phyloP scores from a whole-genome alignment of 2,113 vertebrate genomes.

The Dinomys branickii region DNA sequence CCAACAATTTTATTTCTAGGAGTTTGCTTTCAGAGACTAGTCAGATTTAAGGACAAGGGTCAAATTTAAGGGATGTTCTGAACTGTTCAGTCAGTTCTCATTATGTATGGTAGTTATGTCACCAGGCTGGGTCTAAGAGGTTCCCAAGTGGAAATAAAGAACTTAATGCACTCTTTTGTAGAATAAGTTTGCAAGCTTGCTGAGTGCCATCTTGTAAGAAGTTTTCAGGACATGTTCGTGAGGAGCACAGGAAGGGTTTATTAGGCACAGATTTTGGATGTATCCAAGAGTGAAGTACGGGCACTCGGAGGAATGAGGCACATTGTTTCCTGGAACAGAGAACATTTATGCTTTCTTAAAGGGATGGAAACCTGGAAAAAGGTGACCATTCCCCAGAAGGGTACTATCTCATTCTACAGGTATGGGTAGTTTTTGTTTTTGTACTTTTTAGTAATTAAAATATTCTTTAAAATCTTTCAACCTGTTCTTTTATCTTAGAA shows the following conservation, averaged over 20 bases:
- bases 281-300: background rate
- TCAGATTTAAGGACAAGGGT: conserved; percentile 4
- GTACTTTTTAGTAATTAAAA: background rate
- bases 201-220: background rate
- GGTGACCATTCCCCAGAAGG: background rate
- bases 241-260: background rate
- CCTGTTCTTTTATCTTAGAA: background rate
- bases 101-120: background rate
- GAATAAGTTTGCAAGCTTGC: background rate
- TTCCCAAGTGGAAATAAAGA: background rate
- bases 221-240: background rate
- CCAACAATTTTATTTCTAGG: conserved; percentile 9
- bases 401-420: background rate
- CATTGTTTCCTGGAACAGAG: background rate
- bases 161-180: background rate
- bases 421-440: background rate
- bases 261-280: background rate
- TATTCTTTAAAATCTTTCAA: background rate
- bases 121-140: background rate
- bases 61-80: background rate
- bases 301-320: background rate
- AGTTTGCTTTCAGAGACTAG: background rate
- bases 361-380: background rate
- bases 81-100: background rate
- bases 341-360: background rate